Evolutionary conservation across 2,113 vertebrate genomes (phyloP).

Genomic region (Sturnira hondurensis): DNA sequence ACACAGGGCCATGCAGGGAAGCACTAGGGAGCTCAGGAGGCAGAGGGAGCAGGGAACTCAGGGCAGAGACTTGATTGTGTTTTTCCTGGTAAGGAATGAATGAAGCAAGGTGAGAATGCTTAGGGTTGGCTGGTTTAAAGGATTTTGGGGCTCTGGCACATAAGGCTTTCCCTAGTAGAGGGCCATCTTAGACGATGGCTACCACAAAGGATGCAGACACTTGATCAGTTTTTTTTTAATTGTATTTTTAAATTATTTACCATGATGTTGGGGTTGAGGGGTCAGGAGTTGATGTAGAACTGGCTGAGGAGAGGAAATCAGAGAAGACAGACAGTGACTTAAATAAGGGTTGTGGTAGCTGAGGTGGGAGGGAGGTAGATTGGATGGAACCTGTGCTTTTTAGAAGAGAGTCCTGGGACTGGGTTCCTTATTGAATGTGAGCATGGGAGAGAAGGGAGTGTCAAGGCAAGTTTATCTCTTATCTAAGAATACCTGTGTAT

Average conservation of each 20-base stretch:
- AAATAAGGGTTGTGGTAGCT: background rate
- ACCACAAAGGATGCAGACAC: background rate
- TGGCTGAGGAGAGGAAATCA: background rate
- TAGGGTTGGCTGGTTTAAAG: background rate
- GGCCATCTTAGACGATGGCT: background rate
- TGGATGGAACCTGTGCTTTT: background rate
- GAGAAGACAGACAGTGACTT: background rate
- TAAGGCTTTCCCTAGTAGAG: background rate
- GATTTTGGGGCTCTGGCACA: background rate
- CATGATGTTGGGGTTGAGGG: background rate
- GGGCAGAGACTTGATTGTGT: background rate
- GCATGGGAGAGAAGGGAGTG: background rate
- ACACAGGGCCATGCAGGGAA: background rate
- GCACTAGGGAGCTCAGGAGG: background rate
- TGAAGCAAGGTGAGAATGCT: background rate
- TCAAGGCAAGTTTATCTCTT: background rate
- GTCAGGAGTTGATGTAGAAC: background rate
- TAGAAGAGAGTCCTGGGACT: background rate
- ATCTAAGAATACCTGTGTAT: background rate
- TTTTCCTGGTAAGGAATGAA: background rate
- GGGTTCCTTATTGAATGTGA: background rate
- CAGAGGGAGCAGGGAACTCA: background rate
- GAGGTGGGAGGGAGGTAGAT: background rate
- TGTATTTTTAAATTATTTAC: background rate
- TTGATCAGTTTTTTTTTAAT: too few relatives aligned